These are phyloP conservation scores for Cerastis rubricosa DNA, from an alignment of 2,888 invertebrate genomes.

Conservation along the genomic window DNA sequence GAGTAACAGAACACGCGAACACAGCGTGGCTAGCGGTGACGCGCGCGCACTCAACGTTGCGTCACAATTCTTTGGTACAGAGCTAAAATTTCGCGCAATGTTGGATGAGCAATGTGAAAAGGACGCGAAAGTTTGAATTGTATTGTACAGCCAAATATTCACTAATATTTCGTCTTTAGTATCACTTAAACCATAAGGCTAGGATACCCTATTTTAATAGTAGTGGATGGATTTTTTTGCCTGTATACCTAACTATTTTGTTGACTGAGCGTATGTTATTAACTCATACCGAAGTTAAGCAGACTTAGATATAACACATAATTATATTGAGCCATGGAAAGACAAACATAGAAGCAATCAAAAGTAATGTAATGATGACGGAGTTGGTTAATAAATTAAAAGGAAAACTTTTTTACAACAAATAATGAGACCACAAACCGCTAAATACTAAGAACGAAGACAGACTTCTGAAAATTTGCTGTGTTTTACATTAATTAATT, in stretches of 20 bases:
- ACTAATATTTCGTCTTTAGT: too few species aligned
- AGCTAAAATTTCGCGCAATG: slow-evolving; percentile 25
- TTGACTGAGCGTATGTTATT: neutral
- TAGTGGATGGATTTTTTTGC: too few species aligned
- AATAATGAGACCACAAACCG: slow-evolving; percentile 30
- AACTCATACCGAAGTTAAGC: neutral
- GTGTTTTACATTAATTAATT: neutral
- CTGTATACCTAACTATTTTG: too few species aligned
- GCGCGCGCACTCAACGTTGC: slow-evolving; percentile 48
- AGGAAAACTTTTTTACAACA: slow-evolving; percentile 1
- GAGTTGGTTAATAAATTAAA: neutral
- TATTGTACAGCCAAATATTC: too few species aligned
- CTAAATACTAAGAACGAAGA: slow-evolving; percentile 15
- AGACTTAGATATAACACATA: neutral
- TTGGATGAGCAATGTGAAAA: slow-evolving; percentile 26
- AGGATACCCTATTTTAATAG: too few species aligned
- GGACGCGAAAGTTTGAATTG: neutral
- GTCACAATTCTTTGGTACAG: slow-evolving; percentile 40
- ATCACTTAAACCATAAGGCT: too few species aligned
- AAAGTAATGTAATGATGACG: neutral
- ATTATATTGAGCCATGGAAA: neutral
- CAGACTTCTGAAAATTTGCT: slow-evolving; percentile 16
- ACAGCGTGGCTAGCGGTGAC: slow-evolving; percentile 44
- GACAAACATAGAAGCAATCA: neutral
- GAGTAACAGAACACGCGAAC: slow-evolving; percentile 51